phyloP scores from a whole-genome alignment of 2,797 vertebrate genomes.

The Melanotaenia boesemani region DNA sequence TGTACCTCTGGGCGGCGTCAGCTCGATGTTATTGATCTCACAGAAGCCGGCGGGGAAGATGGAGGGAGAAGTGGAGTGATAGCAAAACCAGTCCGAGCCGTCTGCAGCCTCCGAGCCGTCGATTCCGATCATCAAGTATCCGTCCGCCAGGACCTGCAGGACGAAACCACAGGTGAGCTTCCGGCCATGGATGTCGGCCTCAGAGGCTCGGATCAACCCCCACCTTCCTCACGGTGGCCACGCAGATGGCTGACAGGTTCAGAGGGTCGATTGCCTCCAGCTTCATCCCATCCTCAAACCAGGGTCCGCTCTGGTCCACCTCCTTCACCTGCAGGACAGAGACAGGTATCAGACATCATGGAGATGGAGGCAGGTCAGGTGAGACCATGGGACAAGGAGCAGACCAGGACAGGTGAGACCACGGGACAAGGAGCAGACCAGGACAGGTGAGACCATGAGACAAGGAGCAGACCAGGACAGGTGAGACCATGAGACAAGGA shows the following conservation, averaged over 20 bases:
- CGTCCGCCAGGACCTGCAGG: conserved; percentile 90
- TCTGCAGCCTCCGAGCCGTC: conserved; percentile 94
- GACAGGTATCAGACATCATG: too few species aligned
- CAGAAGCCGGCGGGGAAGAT: conserved; percentile 95
- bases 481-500: too few species aligned
- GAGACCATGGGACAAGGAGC: too few species aligned
- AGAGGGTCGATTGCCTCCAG: conserved; percentile 94
- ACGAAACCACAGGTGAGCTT: background rate
- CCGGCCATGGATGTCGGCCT: too few species aligned
- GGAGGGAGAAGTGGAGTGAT: conserved; percentile 92
- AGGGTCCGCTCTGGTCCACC: conserved; percentile 88
- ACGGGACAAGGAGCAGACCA: too few species aligned
- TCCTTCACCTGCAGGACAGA: conserved; percentile 86
- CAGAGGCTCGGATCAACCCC: conserved; percentile 23
- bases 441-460: too few species aligned
- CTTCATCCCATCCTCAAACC: conserved; percentile 95
- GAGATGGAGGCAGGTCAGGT: too few species aligned
- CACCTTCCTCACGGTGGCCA: conserved; percentile 94
- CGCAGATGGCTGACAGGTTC: conserved; percentile 94
- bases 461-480: too few species aligned
- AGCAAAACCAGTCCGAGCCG: conserved; percentile 97
- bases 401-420: too few species aligned
- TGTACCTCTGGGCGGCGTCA: conserved; percentile 93
- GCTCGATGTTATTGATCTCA: conserved; percentile 94
- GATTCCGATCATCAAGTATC: conserved; percentile 95